These are phyloP conservation scores for Pelvicachromis taeniatus DNA, from an alignment of 2,113 vertebrate genomes.

Conservation along the genomic window DNA sequence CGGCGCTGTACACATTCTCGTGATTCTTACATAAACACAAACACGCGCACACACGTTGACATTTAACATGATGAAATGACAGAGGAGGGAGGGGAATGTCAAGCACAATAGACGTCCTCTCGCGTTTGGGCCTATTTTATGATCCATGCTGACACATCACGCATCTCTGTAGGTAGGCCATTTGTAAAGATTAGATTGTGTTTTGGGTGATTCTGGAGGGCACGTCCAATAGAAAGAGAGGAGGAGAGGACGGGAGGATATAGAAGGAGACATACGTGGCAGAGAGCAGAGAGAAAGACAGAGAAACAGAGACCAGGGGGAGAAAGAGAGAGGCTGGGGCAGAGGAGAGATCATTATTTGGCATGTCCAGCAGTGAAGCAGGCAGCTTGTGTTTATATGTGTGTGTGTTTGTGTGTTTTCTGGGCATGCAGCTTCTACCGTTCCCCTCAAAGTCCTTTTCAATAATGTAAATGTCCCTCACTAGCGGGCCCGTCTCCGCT, in stretches of 20 bases:
- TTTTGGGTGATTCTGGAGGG: constrained; percentile 32
- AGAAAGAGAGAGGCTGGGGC: not conserved
- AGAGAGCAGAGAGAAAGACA: not conserved
- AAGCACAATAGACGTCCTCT: not conserved
- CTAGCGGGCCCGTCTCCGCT: constrained; percentile 11
- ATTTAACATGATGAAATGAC: constrained; percentile 46
- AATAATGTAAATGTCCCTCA: constrained; percentile 62
- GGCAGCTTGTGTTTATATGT: not conserved
- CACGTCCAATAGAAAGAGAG: not conserved
- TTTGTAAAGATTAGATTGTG: constrained; percentile 47
- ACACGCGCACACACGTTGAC: constrained; percentile 29
- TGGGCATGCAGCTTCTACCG: constrained; percentile 24
- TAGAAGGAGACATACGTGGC: not conserved
- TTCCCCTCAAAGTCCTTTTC: constrained; percentile 51
- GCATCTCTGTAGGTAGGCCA: constrained; percentile 11
- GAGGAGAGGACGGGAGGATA: not conserved
- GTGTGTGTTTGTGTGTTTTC: constrained; percentile 11
- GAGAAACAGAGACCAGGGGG: not conserved
- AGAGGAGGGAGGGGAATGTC: constrained; percentile 15
- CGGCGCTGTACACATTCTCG: not conserved
- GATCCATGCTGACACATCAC: constrained; percentile 40
- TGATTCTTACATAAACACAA: not conserved
- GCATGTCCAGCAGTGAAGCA: constrained; percentile 20
- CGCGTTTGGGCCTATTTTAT: not conserved
- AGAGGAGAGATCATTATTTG: constrained; percentile 48